Evolutionary conservation across 2,113 vertebrate genomes (phyloP), one percentile per base, ranked within the genome.

Genomic region (Silurus meridionalis): DNA sequence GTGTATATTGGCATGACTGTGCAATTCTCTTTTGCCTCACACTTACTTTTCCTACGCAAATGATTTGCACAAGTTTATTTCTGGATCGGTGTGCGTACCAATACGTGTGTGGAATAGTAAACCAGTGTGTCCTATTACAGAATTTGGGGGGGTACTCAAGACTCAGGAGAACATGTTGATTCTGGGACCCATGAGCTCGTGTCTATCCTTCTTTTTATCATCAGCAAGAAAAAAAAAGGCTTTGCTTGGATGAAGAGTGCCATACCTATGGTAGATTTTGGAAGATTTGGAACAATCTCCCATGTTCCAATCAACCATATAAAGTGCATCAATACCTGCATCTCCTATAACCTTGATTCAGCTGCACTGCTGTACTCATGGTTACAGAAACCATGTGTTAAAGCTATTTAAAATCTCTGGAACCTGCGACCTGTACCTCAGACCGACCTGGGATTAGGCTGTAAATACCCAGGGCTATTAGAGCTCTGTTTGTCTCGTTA

Each of bases 401-500:
- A 58, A 71, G 66, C 25, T 21, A n/a, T 57, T 48, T 8, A 8
- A 6, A 46, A 46, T 71, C 28, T 60, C 19, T 83, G 10, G 1
- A 83, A 72, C n/a, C 37, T 48, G 19, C 23, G 15, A 72, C 53
- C 23, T 19, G 63, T 37, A 60, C 60, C 53, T 63, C 28, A 74
- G 72, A 77, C 81, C 23, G 46, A 80, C 52, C 48, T 46, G 48
- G 21, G 46, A 72, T 82, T 72, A 37, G 9, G 28, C 58, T 63
- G 53, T 71, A n/a, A 82, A 72, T 72, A 72, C 69, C 15, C 7
- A 48, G 37, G 17, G 82, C 50, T 37, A 46, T 89, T 82, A 63
- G 60, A 8, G 72, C 37, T 85, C 85, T 82, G 82, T 80, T 87
- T 67, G 78, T 81, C 52, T 66, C 77, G 82, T 88, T 79, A 77